Evolutionary conservation across 2,888 invertebrate genomes (phyloP).

Genomic region (Poecilobothrus nobilitatus): DNA sequence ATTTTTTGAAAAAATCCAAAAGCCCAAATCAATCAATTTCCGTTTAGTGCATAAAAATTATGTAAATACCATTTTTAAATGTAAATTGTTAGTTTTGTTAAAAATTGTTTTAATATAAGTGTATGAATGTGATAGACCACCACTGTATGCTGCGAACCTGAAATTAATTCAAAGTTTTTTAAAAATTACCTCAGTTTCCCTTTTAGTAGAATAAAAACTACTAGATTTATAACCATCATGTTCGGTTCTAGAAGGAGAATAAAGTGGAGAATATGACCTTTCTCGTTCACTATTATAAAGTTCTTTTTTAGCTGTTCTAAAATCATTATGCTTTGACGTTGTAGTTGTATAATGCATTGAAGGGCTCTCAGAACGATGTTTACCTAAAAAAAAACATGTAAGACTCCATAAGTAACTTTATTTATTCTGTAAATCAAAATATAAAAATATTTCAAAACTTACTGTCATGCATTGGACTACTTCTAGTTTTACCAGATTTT

Average conservation of each 20-base stretch:
- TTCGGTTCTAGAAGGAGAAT: constrained; percentile 36
- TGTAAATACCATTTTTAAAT: neutral
- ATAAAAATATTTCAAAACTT: constrained; percentile 28
- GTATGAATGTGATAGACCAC: neutral
- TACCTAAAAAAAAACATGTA: constrained; percentile 21
- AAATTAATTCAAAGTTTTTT: too few relatives aligned
- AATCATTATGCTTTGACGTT: constrained; percentile 39
- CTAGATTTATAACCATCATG: constrained; percentile 38
- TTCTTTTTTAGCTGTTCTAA: constrained; percentile 30
- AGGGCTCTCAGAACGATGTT: constrained; percentile 43
- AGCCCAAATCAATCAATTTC: neutral
- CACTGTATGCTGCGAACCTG: neutral
- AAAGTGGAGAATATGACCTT: constrained; percentile 42
- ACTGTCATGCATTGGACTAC: constrained; percentile 50
- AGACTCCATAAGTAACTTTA: neutral
- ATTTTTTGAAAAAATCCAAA: neutral
- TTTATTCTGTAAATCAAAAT: neutral
- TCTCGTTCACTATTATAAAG: constrained; percentile 31
- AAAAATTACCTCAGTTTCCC: constrained; percentile 40
- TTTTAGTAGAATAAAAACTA: constrained; percentile 36
- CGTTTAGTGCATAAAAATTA: neutral
- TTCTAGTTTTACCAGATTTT: constrained; percentile 47
- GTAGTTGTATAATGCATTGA: constrained; percentile 43
- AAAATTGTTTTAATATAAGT: neutral
- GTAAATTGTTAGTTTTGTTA: neutral